Percentiles rank a stretch among this genome's conserved stretches.
Conservation (phyloP, 2,113 vertebrate genomes). For the Rissa tridactyla region DNA sequence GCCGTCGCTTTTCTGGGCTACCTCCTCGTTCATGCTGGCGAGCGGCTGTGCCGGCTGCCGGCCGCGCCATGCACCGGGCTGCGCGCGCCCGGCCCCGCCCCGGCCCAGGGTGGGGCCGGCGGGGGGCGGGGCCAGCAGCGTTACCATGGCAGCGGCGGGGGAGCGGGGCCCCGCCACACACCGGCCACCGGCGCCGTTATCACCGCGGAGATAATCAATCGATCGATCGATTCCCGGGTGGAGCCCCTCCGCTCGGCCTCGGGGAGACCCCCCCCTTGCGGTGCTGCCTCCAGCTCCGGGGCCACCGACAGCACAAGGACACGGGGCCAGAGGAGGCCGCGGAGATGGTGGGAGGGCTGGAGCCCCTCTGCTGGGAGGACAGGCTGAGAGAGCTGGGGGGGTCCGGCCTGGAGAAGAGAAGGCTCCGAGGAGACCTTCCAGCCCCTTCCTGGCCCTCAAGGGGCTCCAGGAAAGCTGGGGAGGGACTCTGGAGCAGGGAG, state of each 20-base stretch:
- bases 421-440: background rate
- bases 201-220: background rate
- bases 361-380: background rate
- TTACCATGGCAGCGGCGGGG: constrained; percentile 84
- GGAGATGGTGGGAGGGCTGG: background rate
- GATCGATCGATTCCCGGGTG: too few species aligned
- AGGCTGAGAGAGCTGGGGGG: background rate
- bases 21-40: constrained; percentile 78
- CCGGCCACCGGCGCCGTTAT: background rate
- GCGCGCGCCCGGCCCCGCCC: background rate
- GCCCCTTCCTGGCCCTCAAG: background rate
- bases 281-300: background rate
- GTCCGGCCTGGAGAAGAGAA: background rate
- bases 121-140: constrained; percentile 71
- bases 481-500: background rate
- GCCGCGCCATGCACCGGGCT: constrained; percentile 61
- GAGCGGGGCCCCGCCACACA: background rate
- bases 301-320: background rate
- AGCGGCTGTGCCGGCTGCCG: background rate
- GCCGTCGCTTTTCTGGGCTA: constrained; percentile 85
- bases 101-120: background rate
- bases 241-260: background rate
- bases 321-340: background rate
- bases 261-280: background rate
- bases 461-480: background rate